Evolutionary conservation across 1,140 invertebrate species (phyloP).

Genomic region (Idris sp.): DNA sequence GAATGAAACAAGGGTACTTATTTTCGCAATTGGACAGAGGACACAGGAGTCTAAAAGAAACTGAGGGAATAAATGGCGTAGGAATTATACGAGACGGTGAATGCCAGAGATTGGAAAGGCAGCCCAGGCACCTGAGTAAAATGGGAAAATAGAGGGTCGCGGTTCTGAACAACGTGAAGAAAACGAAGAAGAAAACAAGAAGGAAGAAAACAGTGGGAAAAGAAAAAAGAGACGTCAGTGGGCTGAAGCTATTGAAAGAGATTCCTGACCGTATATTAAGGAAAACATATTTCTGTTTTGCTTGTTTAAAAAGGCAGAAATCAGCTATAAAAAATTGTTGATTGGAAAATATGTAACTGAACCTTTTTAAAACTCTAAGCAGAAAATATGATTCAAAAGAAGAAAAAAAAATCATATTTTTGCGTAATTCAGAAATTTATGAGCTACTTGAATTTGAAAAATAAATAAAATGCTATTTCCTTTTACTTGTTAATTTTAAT

Average conservation of each 20-base stretch:
- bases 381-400: no score
- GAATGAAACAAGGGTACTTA: slow-evolving; percentile 22
- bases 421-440: no score
- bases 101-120: slow-evolving; percentile 52
- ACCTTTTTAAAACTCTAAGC: no score
- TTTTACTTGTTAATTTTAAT: no score
- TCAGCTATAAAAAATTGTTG: no score
- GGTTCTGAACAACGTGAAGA: slow-evolving; percentile 19
- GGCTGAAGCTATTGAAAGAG: slow-evolving; percentile 35
- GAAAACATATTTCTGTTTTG: slow-evolving; percentile 20
- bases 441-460: no score
- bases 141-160: slow-evolving; percentile 46
- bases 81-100: slow-evolving; percentile 42
- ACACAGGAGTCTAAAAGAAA: no score
- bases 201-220: slow-evolving; percentile 10
- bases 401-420: no score
- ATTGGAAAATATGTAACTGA: no score
- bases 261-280: slow-evolving; percentile 20
- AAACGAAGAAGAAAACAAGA: slow-evolving; percentile 23
- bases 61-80: slow-evolving; percentile 29
- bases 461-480: no score
- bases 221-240: slow-evolving; percentile 25
- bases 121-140: slow-evolving; percentile 49
- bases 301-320: slow-evolving; percentile 8
- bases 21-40: slow-evolving; percentile 42